phyloP scores from a whole-genome alignment of 2,797 vertebrate species.

The Sebastes diploproa region DNA sequence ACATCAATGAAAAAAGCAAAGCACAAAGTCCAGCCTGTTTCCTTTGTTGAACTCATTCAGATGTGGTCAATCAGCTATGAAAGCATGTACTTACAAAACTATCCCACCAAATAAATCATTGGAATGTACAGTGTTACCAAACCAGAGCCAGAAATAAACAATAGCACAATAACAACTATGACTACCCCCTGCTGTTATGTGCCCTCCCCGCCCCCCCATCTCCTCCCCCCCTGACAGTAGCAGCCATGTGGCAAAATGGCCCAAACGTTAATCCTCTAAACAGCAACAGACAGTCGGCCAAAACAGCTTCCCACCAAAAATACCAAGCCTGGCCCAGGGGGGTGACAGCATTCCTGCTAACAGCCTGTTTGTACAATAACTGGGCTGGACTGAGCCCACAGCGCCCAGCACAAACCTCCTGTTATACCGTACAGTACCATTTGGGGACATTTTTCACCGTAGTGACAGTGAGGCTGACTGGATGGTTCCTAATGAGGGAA shows the following conservation, averaged over 20 bases:
- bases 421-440: background rate
- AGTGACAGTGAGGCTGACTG: background rate
- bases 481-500: background rate
- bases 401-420: background rate
- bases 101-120: background rate
- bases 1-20: background rate
- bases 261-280: constrained; percentile 34
- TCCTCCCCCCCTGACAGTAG: too few species aligned
- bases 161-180: background rate
- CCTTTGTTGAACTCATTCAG: background rate
- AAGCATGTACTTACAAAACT: background rate
- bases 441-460: background rate
- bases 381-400: background rate
- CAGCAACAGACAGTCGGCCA: background rate
- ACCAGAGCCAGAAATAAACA: background rate
- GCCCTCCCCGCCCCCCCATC: too few species aligned
- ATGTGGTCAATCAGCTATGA: background rate
- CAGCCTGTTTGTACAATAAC: background rate
- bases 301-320: constrained; percentile 38
- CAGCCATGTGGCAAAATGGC: background rate
- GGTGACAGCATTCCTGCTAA: background rate
- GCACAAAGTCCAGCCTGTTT: background rate
- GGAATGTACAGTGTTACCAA: background rate
- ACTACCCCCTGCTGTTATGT: background rate
- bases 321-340: constrained; percentile 11